Percentiles rank a stretch among this genome's conserved stretches.
Conservation (phyloP, 2,888 invertebrate genomes). For the Pyrrhia umbra region DNA sequence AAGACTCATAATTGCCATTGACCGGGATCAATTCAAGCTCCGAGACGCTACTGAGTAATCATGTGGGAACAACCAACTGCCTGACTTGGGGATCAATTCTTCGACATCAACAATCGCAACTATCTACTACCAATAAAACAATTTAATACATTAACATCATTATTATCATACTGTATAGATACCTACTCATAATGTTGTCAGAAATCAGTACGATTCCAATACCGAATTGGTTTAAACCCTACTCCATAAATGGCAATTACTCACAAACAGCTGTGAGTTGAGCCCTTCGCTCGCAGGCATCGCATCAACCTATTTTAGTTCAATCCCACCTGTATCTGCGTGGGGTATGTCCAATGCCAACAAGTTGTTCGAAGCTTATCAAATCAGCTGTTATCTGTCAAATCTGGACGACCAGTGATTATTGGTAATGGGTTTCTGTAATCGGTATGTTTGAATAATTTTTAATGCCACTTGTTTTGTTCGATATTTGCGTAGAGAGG, state of each 20-base stretch:
- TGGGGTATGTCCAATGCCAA: conserved; percentile 35
- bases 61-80: too few species aligned
- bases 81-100: too few species aligned
- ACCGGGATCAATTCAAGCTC: too few species aligned
- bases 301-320: conserved; percentile 33
- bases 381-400: conserved; percentile 35
- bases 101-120: too few species aligned
- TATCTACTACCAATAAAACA: too few species aligned
- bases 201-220: conserved; percentile 7
- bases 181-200: neutral
- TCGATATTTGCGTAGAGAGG: too few species aligned
- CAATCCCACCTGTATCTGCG: conserved; percentile 36
- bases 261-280: conserved; percentile 38
- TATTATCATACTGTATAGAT: neutral
- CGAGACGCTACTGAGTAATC: too few species aligned
- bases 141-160: neutral
- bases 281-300: conserved; percentile 34
- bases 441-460: neutral
- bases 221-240: conserved; percentile 13
- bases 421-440: neutral
- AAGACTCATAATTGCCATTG: too few species aligned
- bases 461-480: too few species aligned
- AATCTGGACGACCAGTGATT: conserved; percentile 12
- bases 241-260: conserved; percentile 36
- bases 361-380: conserved; percentile 45